Base-by-base conservation (phyloP, 2,797 vertebrate genomes). In the Acrocephalus scirpaceus region DNA sequence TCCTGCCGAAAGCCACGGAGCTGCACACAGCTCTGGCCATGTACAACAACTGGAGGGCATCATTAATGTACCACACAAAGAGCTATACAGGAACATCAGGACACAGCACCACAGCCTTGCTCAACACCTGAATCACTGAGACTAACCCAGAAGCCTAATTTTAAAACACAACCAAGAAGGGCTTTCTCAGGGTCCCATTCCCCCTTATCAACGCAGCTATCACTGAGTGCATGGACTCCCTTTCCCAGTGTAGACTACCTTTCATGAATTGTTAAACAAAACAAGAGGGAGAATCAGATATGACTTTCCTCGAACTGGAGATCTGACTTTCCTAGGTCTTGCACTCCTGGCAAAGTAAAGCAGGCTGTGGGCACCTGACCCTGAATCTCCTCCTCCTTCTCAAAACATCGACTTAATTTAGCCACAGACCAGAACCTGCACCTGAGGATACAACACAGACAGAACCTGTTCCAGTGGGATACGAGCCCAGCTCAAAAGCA, bases 301-400 rank as follows among this genome's bases (percentile, higher is more conserved):
- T 1, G 5, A 22, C 26, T 69, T 69, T 42, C 5, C 22, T 18
- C 19, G 64, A 47, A 17, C 0, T 13, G 9, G 25, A 72, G 11
- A 26, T 65, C 61, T 71, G 76, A 36, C 58, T 90, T 85, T 25
- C 11, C 0, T 44, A 64, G 51, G n/a, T 25, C 58, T 8, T 58
- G 62, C 26, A 22, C 16, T 66, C n/a, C 40, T 65, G 60, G 51
- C 45, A 69, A 66, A 74, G 44, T 26, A 50, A 65, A 76, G 44
- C 38, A 71, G 42, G 14, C 16, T 4, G 13, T 30, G 47, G 20
- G 23, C 67, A 72, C n/a, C 22, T 58, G 54, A 76, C 3, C 42
- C 66, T 30, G 17, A 72, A 54, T 36, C 34, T 84, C 66, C 76
- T 44, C 57, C 16, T 19, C 42, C 62, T 77, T 61, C 47, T 61